Evolutionary conservation across 2,113 vertebrate genomes (phyloP).

Genomic region (Willisornis vidua): DNA sequence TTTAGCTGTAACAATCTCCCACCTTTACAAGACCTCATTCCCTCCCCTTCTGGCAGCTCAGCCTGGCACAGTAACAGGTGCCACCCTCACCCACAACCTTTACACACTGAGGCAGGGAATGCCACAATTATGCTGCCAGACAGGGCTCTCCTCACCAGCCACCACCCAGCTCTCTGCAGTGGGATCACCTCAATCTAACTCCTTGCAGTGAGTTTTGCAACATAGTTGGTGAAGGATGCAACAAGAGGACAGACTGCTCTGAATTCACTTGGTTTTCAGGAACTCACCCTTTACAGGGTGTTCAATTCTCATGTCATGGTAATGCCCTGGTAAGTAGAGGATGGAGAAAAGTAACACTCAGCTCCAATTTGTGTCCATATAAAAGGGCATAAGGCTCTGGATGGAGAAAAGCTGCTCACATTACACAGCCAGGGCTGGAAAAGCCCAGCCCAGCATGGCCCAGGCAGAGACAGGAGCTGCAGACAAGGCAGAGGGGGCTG

Average conservation of each 20-base stretch:
- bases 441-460: neutral
- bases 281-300: neutral
- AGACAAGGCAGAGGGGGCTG: neutral
- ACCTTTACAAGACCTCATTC: neutral
- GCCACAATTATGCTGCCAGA: neutral
- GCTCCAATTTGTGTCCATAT: neutral
- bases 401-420: neutral
- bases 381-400: neutral
- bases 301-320: neutral
- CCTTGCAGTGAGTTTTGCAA: neutral
- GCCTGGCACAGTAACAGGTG: neutral
- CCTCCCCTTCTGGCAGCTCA: neutral
- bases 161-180: neutral
- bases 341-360: neutral
- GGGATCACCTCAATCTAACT: neutral
- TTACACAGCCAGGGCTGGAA: neutral
- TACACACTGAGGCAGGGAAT: neutral
- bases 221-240: neutral
- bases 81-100: neutral
- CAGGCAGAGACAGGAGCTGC: neutral
- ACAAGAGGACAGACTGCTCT: neutral
- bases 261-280: fast-evolving
- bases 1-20: neutral
- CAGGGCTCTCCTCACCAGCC: neutral
- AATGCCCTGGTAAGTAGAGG: neutral